These are phyloP conservation scores for Anastatus disparis DNA, from an alignment of 1,140 invertebrate species.

Conservation along the genomic window DNA sequence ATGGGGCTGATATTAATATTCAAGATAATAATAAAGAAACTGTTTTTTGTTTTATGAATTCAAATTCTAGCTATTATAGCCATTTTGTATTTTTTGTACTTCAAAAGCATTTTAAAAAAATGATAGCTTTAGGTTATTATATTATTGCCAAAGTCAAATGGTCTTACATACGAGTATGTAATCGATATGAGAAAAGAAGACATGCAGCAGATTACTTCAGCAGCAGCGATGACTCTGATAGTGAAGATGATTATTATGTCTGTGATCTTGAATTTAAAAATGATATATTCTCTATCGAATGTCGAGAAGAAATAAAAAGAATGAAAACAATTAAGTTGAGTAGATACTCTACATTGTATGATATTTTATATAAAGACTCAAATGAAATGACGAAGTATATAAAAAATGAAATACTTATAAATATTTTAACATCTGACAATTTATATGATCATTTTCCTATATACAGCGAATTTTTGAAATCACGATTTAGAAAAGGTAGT, in stretches of 20 bases:
- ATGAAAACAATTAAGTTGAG: neutral
- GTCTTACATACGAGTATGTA: neutral
- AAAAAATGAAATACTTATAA: constrained; percentile 1
- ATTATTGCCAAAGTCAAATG: no score
- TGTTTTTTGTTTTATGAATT: neutral
- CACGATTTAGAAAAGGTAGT: neutral
- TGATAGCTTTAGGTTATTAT: neutral
- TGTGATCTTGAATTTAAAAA: no score
- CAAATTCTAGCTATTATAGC: no score
- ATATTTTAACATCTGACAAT: neutral
- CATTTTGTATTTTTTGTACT: no score
- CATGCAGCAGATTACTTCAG: no score
- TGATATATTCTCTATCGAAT: neutral
- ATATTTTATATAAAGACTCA: neutral
- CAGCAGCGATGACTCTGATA: neutral
- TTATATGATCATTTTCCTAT: constrained; percentile 7
- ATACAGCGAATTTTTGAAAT: constrained; percentile 2
- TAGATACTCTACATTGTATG: constrained; percentile 1
- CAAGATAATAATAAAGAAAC: neutral
- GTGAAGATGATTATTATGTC: neutral
- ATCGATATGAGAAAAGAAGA: neutral
- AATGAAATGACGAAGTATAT: constrained; percentile 4
- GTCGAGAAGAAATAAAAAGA: neutral
- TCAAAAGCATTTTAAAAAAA: neutral
- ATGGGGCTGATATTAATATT: constrained; percentile 2